Evolutionary conservation across 2,797 vertebrate genomes (phyloP), one percentile per base, ranked within the genome.

Genomic region (Nothura maculosa): DNA sequence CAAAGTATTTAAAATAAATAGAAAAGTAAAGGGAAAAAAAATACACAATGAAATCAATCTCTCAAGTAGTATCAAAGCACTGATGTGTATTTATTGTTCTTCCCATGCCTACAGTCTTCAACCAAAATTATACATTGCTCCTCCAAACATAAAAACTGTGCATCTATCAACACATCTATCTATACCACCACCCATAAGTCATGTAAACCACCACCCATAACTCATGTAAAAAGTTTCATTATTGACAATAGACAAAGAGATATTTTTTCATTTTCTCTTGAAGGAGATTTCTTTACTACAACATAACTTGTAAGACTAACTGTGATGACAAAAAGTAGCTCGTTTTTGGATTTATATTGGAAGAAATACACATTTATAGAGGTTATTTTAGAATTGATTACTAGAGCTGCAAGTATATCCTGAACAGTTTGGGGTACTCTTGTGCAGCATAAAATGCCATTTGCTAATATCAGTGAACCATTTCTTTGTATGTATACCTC

Each of bases 171-270:
- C 36, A 16, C 22, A 52, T 47, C 24, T 38, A 45, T 17, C 30
- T 57, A 17, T 18, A 13, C 48, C 63, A 5, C 52, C 27, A 4
- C 40, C 61, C 61, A 15, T 38, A 63, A 10, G 47, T 62, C 30
- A 22, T 77, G 27, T 24, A 60, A 55, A 1, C 48, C 63, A 5
- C 52, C 27, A 4, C 40, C 61, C 61, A 15, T 38, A 63, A 10
- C 42, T 62, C 30, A 22, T 77, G 27, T 24, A 60, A 55, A 1
- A 42, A 21, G 43, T 74, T 62, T 75, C 10, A 3, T 68, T 62
- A 15, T 0, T 14, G 38, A 38, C 5, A 3, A 42, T 0, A 0
- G 22, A 32, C 54, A 76, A 60, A 19, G 28, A 24, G 22, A 47
- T 9, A 1, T 27, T 50, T 63, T 82, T 66, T 45, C 1, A 0